Evolutionary conservation across 1,140 invertebrate genomes (phyloP), one percentile per base, ranked within the genome.

Genomic region (Drosophila novamexicana): DNA sequence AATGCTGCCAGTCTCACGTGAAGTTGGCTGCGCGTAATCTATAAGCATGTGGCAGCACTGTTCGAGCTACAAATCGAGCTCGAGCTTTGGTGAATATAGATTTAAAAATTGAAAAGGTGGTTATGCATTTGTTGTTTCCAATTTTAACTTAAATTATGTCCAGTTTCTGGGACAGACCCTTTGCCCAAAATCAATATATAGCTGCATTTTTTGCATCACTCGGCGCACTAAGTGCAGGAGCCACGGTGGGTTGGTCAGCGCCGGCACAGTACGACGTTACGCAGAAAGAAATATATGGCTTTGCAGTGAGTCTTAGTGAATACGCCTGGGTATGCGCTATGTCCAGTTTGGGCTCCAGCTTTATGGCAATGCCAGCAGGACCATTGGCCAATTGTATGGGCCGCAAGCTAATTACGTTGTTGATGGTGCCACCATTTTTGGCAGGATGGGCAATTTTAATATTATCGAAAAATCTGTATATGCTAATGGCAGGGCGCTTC

Each of bases 161-260:
- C 2, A 68, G 36, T 42, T 57, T 50, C 10, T 68, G 45, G n/a
- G 29, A 67, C 32, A 8, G 8, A 49, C 53, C 64, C 12, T 32
- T n/a, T 9, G 39, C 29, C 2, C 56, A 52, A 40, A 65, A 53
- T 22, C 88, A 78, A 71, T 73, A 68, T 50, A 37, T 67, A 14
- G 73, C 69, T 10, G 71, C 39, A 8, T 50, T 90, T 69, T 72
- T 92, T 72, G 92, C 94, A 7, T 94, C 94, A 2, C 80, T 95
- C 5, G 94, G 94, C 2, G 93, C 94, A 1, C 74, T 95, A 36
- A 93, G 93, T 40, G 89, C 93, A 12, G 95, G 95, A 8, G 93
- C 94, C 40, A 93, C 94, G 1, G 81, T 96, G 1, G 95, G 93
- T 6, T 96, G 95, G 95, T 94, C 95, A 3, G 95, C 95, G 2